Conservation (phyloP, 2,113 vertebrate genomes). For the Lipotes vexillifer region DNA sequence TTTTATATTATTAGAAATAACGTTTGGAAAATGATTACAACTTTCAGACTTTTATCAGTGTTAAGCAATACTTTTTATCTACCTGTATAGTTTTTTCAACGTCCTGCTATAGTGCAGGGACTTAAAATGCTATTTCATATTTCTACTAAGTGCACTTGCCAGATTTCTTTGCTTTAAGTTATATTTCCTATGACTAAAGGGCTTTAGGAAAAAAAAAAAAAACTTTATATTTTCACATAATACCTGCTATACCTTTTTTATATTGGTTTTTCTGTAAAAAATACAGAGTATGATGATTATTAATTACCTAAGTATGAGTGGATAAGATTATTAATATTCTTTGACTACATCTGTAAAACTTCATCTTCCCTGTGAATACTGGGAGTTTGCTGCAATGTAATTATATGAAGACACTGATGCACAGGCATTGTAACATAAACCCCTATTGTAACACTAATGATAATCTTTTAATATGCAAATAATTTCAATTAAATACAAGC, state of each 20-base stretch:
- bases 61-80: not conserved
- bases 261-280: not conserved
- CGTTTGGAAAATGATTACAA: not conserved
- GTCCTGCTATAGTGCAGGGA: not conserved
- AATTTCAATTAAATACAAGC: not conserved
- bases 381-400: not conserved
- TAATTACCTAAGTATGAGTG: not conserved
- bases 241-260: not conserved
- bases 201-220: not conserved
- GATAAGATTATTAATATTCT: not conserved
- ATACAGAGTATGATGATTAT: not conserved
- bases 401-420: not conserved
- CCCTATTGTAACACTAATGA: not conserved
- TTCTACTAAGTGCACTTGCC: not conserved
- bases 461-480: not conserved
- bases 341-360: not conserved
- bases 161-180: not conserved
- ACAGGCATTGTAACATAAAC: not conserved
- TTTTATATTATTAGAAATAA: slow-evolving; percentile 5
- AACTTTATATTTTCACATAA: not conserved
- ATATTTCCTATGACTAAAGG: not conserved
- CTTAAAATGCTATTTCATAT: not conserved
- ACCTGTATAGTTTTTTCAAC: not conserved
- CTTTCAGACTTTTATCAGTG: not conserved
- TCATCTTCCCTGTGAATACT: not conserved